These are phyloP conservation scores for Ctenomys sociabilis DNA, from an alignment of 2,113 vertebrate species.

Conservation along the genomic window DNA sequence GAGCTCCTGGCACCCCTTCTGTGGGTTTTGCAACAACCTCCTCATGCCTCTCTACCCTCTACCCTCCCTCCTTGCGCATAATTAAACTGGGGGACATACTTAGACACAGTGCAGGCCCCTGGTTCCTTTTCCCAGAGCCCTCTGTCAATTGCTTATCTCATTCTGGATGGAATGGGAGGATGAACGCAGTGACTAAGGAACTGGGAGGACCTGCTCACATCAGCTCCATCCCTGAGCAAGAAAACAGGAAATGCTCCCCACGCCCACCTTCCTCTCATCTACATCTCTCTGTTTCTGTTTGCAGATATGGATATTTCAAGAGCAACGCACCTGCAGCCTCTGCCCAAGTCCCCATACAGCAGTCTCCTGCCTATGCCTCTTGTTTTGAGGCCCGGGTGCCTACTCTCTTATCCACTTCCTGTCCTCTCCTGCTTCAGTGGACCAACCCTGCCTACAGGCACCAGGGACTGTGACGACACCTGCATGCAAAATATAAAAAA, in stretches of 20 bases:
- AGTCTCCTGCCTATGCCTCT: neutral
- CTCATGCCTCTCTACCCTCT: neutral
- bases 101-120: neutral
- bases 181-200: neutral
- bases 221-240: neutral
- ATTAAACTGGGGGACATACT: neutral
- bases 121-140: neutral
- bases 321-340: neutral
- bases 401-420: rapidly evolving
- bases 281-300: neutral
- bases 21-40: neutral
- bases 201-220: neutral
- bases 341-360: neutral
- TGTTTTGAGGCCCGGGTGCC: neutral
- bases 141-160: neutral
- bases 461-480: neutral
- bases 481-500: neutral
- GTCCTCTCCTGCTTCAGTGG: neutral
- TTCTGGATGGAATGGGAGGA: neutral
- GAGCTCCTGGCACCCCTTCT: neutral
- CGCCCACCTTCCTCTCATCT: neutral
- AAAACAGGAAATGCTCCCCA: neutral
- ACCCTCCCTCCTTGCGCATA: neutral
- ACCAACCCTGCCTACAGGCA: neutral
- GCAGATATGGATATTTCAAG: neutral